phyloP scores from a whole-genome alignment of 2,888 invertebrate genomes.

The Monoplex corrugatus region DNA sequence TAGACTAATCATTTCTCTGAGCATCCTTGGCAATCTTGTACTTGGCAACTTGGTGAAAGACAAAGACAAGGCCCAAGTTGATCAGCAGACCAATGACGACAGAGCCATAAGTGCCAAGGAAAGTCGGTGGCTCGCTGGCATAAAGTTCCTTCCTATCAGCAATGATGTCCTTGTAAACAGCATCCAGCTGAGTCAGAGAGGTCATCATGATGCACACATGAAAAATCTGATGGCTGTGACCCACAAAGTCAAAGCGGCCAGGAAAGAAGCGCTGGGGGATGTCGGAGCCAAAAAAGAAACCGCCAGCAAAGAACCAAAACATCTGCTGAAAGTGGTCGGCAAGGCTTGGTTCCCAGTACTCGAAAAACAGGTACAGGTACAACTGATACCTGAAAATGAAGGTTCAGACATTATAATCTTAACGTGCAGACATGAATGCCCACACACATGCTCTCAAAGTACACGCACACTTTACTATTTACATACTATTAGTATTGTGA shows the following conservation, averaged over 20 bases:
- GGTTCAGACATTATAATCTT: background rate
- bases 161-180: conserved; percentile 76
- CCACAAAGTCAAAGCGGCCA: conserved; percentile 78
- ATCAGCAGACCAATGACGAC: conserved; percentile 69
- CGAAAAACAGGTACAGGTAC: conserved; percentile 62
- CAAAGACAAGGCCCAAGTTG: conserved; percentile 68
- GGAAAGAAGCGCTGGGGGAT: conserved; percentile 79
- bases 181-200: conserved; percentile 78
- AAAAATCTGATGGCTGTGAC: conserved; percentile 81
- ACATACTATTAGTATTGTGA: too few relatives aligned
- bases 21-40: conserved; percentile 58
- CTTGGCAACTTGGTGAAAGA: conserved; percentile 68
- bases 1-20: background rate
- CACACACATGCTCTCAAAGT: too few relatives aligned
- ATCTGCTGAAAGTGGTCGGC: conserved; percentile 76
- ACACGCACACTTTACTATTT: too few relatives aligned
- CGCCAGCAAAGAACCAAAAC: conserved; percentile 77
- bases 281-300: conserved; percentile 80
- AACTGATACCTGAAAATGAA: conserved; percentile 67
- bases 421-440: too few relatives aligned
- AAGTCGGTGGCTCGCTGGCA: conserved; percentile 69
- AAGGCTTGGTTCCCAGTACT: conserved; percentile 73
- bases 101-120: conserved; percentile 75
- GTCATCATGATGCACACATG: conserved; percentile 79
- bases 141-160: conserved; percentile 63